A percentile compares a stretch with the other conserved stretches of the same genome.
phyloP scores from a whole-genome alignment of 2,113 vertebrate species.

The Vicugna pacos region DNA sequence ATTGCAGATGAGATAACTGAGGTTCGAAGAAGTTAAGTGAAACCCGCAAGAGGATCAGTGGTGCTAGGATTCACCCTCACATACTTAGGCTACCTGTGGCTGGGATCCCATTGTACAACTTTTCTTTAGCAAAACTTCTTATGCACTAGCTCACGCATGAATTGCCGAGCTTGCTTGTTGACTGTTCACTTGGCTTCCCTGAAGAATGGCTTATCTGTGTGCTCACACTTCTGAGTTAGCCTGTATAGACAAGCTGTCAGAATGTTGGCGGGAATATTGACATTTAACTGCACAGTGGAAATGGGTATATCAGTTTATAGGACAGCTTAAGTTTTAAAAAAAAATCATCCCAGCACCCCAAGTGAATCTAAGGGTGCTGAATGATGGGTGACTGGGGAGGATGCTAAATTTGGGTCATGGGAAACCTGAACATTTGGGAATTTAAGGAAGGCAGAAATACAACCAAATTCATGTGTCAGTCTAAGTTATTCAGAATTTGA shows the following conservation, averaged over 20 bases:
- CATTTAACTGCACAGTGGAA: neutral
- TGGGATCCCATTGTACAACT: neutral
- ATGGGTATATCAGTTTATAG: slow-evolving; percentile 42
- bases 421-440: neutral
- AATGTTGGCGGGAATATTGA: slow-evolving; percentile 45
- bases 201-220: neutral
- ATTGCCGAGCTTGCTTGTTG: neutral
- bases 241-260: slow-evolving; percentile 66
- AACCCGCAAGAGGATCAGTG: neutral
- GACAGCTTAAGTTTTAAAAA: slow-evolving; percentile 12
- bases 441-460: neutral
- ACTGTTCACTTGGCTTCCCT: neutral
- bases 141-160: neutral
- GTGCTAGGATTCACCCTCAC: neutral
- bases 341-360: neutral
- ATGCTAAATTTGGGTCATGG: neutral
- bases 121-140: neutral
- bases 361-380: neutral
- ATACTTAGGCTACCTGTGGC: neutral
- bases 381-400: neutral
- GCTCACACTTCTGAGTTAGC: neutral
- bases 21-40: neutral
- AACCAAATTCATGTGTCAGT: neutral
- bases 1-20: neutral
- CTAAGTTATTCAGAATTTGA: neutral